Conservation (phyloP, 1,140 invertebrate species). For the Armadillidium nasatum region DNA sequence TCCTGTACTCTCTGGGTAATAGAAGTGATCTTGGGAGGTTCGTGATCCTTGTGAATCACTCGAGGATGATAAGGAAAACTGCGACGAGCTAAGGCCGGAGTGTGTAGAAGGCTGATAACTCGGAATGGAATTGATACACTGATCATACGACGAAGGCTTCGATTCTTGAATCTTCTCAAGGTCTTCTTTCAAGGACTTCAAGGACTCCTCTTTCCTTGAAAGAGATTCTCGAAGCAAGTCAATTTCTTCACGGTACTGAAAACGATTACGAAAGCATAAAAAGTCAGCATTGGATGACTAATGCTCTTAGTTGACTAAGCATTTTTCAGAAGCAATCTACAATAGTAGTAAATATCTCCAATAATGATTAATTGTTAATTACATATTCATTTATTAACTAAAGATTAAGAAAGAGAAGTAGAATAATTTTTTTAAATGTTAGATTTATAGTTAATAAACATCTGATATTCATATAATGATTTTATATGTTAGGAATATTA, state of each 20-base stretch:
- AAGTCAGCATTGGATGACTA: too few relatives aligned
- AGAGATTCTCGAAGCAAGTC: slow-evolving; percentile 32
- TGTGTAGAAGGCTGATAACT: neutral
- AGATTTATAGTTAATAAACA: too few relatives aligned
- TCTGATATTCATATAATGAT: too few relatives aligned
- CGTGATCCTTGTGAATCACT: slow-evolving; percentile 30
- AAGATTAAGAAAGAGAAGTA: too few relatives aligned
- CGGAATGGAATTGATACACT: neutral
- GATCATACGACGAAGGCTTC: neutral
- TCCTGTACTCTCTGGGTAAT: slow-evolving; percentile 29
- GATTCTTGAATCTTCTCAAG: slow-evolving; percentile 29
- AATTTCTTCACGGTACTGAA: slow-evolving; percentile 39
- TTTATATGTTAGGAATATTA: too few relatives aligned
- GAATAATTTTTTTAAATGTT: neutral
- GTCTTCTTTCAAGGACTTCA: slow-evolving; percentile 36
- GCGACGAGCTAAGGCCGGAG: slow-evolving; percentile 12
- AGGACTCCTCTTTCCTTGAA: slow-evolving; percentile 31
- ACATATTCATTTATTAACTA: neutral
- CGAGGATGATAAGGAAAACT: slow-evolving; percentile 34
- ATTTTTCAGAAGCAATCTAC: too few relatives aligned
- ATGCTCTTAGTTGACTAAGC: too few relatives aligned
- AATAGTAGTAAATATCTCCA: neutral
- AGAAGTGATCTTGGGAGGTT: slow-evolving; percentile 40
- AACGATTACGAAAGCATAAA: too few relatives aligned
- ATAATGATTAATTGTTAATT: neutral